phyloP scores from a whole-genome alignment of 1,140 invertebrate species.

The Bicyclus anynana region DNA sequence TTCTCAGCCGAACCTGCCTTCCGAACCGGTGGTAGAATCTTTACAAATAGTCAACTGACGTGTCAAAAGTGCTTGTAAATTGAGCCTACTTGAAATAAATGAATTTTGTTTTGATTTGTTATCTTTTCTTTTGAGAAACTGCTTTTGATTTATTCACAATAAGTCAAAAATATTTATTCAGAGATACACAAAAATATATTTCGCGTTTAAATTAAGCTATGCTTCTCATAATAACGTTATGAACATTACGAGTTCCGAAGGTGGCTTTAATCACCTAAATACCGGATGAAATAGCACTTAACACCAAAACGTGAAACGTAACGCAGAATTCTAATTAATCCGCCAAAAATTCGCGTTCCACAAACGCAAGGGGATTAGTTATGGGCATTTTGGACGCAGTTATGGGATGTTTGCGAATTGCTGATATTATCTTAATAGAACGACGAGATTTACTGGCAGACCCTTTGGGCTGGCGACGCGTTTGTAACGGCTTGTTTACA shows the following conservation, averaged over 20 bases:
- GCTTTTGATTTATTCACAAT: too few relatives aligned
- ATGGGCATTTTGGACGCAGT: slow-evolving; percentile 32
- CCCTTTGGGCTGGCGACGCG: slow-evolving; percentile 10
- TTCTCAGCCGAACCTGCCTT: too few relatives aligned
- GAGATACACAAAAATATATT: too few relatives aligned
- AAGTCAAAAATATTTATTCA: too few relatives aligned
- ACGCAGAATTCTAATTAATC: slow-evolving; percentile 43
- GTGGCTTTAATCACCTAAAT: background rate
- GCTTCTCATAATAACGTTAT: too few relatives aligned
- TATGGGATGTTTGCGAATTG: slow-evolving; percentile 51
- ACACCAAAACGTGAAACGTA: slow-evolving; percentile 26
- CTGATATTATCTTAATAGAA: slow-evolving; percentile 65
- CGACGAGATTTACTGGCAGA: slow-evolving; percentile 41
- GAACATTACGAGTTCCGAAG: background rate
- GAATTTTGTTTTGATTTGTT: too few relatives aligned
- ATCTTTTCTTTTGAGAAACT: too few relatives aligned
- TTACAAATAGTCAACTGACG: too few relatives aligned
- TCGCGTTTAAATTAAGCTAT: too few relatives aligned
- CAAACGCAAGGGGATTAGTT: slow-evolving; percentile 31
- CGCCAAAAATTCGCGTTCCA: slow-evolving; percentile 40
- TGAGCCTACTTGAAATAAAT: too few relatives aligned
- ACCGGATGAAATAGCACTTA: background rate
- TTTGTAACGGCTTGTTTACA: background rate
- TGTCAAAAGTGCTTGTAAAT: too few relatives aligned
- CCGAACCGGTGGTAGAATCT: too few relatives aligned